Percentiles rank a stretch among this genome's conserved stretches.
These are phyloP conservation scores for Hypotaenidia philippensis DNA, from an alignment of 2,797 vertebrate genomes.

Conservation along the genomic window DNA sequence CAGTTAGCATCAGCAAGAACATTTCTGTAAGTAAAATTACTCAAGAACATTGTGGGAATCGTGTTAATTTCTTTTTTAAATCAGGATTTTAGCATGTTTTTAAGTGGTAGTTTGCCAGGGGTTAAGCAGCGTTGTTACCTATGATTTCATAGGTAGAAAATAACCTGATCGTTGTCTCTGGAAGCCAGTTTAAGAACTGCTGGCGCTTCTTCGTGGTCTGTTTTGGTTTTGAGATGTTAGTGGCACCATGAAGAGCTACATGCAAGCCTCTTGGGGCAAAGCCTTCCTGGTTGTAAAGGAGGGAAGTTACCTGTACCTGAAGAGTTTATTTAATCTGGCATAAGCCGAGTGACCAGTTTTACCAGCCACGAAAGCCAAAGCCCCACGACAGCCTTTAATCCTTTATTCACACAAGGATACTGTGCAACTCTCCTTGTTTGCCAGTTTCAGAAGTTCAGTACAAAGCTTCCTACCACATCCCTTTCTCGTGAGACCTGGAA, in stretches of 20 bases:
- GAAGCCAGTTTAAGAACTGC: not conserved
- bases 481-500: not conserved
- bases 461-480: not conserved
- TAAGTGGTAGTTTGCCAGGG: not conserved
- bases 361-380: slow-evolving; percentile 4
- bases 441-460: not conserved
- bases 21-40: not conserved
- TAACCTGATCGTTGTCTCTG: not conserved
- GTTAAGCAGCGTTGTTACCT: not conserved
- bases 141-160: not conserved
- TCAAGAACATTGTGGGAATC: not conserved
- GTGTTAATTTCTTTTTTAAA: no score
- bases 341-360: slow-evolving; percentile 39
- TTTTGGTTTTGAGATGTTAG: not conserved
- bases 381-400: not conserved
- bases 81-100: not conserved
- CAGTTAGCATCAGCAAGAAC: not conserved
- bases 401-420: not conserved
- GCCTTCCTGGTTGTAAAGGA: not conserved
- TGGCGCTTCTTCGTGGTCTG: not conserved
- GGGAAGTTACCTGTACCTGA: not conserved
- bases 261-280: not conserved
- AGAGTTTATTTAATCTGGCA: not conserved
- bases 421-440: not conserved
- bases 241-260: not conserved